Percentiles rank a stretch among this genome's conserved stretches.
phyloP scores from a whole-genome alignment of 2,797 vertebrate genomes.

The Holocentrus rufus region DNA sequence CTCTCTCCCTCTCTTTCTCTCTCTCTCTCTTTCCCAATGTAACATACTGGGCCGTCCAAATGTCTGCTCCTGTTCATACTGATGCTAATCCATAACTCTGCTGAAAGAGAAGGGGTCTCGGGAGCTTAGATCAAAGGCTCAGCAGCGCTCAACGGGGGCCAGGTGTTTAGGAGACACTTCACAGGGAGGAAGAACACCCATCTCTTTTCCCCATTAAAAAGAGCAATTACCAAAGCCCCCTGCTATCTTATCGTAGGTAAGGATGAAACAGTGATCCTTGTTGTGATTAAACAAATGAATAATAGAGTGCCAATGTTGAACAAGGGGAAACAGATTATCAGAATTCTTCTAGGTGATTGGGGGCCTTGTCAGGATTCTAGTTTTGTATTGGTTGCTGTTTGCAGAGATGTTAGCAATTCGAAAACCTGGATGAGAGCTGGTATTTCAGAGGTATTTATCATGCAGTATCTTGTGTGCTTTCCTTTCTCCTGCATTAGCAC shows the following conservation, averaged over 20 bases:
- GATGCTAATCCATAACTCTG: constrained; percentile 67
- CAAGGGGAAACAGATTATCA: constrained; percentile 36
- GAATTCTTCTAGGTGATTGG: constrained; percentile 3
- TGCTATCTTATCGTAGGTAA: constrained; percentile 18
- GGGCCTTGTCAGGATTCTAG: background rate
- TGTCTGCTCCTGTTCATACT: constrained; percentile 46
- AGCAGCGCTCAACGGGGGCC: constrained; percentile 40
- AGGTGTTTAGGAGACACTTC: constrained; percentile 58
- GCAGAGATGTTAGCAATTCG: constrained; percentile 28
- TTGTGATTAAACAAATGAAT: constrained; percentile 55
- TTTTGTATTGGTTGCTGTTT: constrained; percentile 16
- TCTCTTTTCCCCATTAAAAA: constrained; percentile 40
- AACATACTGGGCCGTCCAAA: constrained; percentile 31
- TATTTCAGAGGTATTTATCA: constrained; percentile 14
- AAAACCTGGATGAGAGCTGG: constrained; percentile 11
- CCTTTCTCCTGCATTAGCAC: no score
- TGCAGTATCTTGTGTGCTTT: no score
- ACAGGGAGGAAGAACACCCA: constrained; percentile 41
- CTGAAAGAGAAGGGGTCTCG: constrained; percentile 51
- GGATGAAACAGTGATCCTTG: constrained; percentile 49
- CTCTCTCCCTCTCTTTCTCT: background rate
- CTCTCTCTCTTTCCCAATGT: constrained; percentile 7
- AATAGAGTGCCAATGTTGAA: constrained; percentile 42
- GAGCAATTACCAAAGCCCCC: constrained; percentile 49
- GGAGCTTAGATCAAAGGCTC: constrained; percentile 67